These are phyloP conservation scores for Napeogenes inachia DNA, from an alignment of 2,888 invertebrate genomes.

Conservation along the genomic window DNA sequence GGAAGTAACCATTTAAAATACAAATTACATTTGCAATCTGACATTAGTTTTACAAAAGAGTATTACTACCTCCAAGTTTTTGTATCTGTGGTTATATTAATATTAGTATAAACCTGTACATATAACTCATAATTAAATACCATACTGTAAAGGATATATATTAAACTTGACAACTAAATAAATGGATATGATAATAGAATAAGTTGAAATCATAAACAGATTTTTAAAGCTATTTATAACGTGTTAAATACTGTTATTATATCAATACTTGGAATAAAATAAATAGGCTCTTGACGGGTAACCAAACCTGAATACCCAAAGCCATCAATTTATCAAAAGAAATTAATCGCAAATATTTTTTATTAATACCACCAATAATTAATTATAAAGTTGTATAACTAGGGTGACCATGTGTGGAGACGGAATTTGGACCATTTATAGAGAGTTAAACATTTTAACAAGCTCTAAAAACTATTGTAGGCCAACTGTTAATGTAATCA, in stretches of 20 bases:
- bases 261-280: not conserved
- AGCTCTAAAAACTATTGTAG: not conserved
- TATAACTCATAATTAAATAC: no score
- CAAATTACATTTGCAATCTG: conserved; percentile 24
- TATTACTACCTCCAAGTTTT: not conserved
- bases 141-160: no score
- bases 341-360: conserved; percentile 10
- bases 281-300: not conserved
- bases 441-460: conserved; percentile 6
- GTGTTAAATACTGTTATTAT: not conserved
- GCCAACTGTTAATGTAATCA: conserved; percentile 3
- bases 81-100: not conserved
- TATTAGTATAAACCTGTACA: no score
- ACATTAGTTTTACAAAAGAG: not conserved
- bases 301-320: not conserved
- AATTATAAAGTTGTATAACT: conserved; percentile 25
- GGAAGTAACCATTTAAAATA: conserved; percentile 33
- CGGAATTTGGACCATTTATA: conserved; percentile 14
- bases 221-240: no score
- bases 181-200: no score
- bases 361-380: conserved; percentile 18
- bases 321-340: not conserved
- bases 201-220: no score
- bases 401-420: conserved; percentile 24
- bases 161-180: no score